Evolutionary conservation across 1,140 invertebrate species (phyloP), one percentile per base, ranked within the genome.

Genomic region (Gryllus bimaculatus): DNA sequence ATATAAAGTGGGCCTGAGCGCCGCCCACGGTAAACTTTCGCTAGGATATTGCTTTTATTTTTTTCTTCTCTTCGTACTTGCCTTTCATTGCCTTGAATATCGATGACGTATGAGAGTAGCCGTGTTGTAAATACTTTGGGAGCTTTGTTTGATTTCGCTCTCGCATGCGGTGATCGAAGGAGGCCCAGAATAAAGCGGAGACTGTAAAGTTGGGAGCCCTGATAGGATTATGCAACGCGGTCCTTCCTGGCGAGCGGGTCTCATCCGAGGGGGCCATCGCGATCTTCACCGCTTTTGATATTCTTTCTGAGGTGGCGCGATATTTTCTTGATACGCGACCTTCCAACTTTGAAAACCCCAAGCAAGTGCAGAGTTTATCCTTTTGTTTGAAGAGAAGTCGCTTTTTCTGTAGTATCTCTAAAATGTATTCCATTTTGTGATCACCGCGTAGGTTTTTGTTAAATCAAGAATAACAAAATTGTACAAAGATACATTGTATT

Each of bases 21-120:
- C 10, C 0, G 54, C 54, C 18, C 2, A 66, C 10, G 54, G 10
- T 66, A 66, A 66, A 66, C 54, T 66, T 66, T 66, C 10, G 54
- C 26, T 66, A 13, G 54, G 54, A 66, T 66, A 66, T 66, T 66
- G 54, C 54, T 66, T 18, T 66, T 66, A 66, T 66, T 66, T 66
- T 66, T 66, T 66, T 66, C 54, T 66, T 66, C 54, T 10, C 18
- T 18, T 66, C 54, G 54, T 13, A 13, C 54, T 66, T 39, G 26
- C 54, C 54, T 66, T 66, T 66, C 54, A 66, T 66, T 66, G 54
- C 54, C 54, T 66, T 66, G 54, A 66, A 66, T 66, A 66, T 66
- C 54, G 54, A 66, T 66, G 54, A 66, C 54, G 54, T 66, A 66
- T 66, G 54, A 39, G 54, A 66, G 54, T 10, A 13, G 54, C 54